Evolutionary conservation across 1,140 invertebrate species (phyloP), one percentile per base, ranked within the genome.

Genomic region (Heterodera carotae): DNA sequence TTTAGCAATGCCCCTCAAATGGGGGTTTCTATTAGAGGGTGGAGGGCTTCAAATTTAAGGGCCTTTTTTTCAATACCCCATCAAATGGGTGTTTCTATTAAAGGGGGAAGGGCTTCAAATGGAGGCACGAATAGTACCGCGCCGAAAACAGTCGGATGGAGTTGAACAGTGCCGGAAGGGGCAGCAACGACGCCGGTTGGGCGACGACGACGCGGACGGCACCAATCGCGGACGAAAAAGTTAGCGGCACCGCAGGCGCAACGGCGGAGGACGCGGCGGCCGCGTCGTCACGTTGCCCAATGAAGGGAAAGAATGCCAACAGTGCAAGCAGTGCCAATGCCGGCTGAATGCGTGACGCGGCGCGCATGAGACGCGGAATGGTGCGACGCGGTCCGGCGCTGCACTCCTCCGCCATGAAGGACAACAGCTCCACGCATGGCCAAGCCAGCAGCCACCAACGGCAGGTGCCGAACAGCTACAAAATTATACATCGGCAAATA

Each of bases 131-230:
- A n/a, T n/a, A n/a, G n/a, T 36, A 75, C 73, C 78, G 79, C 12
- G 78, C 78, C 25, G 77, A 80, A 27, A 74, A 81, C 33, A 80
- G 79, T n/a, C 79, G 56, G 12, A 80, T 80, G n/a, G 79, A 62
- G 56, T 80, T 68, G 78, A 80, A 80, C 29, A 68, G 34, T 4
- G 78, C 67, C 22, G 78, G 78, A 18, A 80, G 66, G 31, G 80
- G 29, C 60, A 34, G 78, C 34, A 34, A 80, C 60, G 29, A 34
- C 53, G 29, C 27, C 31, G 43, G 79, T 34, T 34, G 39, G 15
- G 15, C 39, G 15, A 43, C 3, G 39, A 43, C 39, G 39, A 12
- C n/a, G n/a, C n/a, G n/a, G n/a, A n/a, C n/a, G n/a, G n/a, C n/a
- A n/a, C n/a, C n/a, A n/a, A n/a, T n/a, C n/a, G n/a, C n/a, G n/a